phyloP scores from a whole-genome alignment of 2,888 invertebrate species.

The Abrostola tripartita region DNA sequence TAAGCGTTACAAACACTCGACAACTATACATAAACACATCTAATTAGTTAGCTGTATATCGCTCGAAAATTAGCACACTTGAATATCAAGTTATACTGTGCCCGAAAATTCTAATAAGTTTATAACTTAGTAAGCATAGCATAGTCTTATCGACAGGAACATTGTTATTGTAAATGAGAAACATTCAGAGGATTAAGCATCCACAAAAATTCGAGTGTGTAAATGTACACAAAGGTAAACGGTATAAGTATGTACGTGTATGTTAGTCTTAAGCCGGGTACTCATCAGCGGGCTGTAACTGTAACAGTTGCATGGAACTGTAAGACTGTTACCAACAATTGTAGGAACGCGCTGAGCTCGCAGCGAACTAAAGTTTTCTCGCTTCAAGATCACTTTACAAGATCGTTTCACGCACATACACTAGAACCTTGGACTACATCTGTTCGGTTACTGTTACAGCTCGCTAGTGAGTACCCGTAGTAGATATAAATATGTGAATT shows the following conservation, averaged over 20 bases:
- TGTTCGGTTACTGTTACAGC: too few relatives aligned
- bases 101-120: conserved; percentile 7
- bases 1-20: conserved; percentile 1
- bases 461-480: too few relatives aligned
- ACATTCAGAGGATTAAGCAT: not conserved
- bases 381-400: too few relatives aligned
- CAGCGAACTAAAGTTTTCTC: too few relatives aligned
- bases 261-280: not conserved
- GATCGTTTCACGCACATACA: too few relatives aligned
- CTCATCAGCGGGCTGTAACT: too few relatives aligned
- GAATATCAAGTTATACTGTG: conserved; percentile 23
- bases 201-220: not conserved
- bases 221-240: not conserved
- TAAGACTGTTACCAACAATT: too few relatives aligned
- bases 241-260: not conserved
- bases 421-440: too few relatives aligned
- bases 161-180: not conserved
- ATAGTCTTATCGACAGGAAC: conserved; percentile 2
- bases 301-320: too few relatives aligned
- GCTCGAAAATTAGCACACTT: conserved; percentile 33
- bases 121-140: not conserved
- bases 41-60: conserved; percentile 2
- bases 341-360: too few relatives aligned
- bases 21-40: conserved; percentile 13
- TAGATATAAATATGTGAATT: too few relatives aligned